Evolutionary conservation across 2,888 invertebrate species (phyloP), one percentile per base, ranked within the genome.

Genomic region (Heliconius ethilla): DNA sequence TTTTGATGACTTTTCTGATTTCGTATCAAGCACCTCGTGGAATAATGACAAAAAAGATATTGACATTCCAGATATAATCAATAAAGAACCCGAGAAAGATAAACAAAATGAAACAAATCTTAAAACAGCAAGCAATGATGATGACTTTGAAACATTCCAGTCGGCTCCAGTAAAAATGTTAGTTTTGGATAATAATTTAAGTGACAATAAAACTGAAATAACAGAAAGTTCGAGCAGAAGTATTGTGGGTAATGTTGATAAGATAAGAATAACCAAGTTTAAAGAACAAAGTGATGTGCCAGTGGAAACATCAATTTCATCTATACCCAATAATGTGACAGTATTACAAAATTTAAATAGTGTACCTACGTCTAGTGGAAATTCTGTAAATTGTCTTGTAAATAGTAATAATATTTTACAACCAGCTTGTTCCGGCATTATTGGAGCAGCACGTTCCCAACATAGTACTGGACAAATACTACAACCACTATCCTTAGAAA

Each of bases 131-230:
- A 80, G 75, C 75, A 74, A 81, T 62, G 91, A 92, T 78, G 94
- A 94, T 80, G 94, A 94, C 33, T 95, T 94, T 84, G 91, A 93
- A 83, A 92, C 90, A 85, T 94, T 94, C 84, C 92, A 94, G 85
- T 92, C 91, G 69, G 94, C 92, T 70, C 90, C 92, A 15, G 73
- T 86, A n/a, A 85, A 85, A 69, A 83, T 79, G 79, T 78, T 83
- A 75, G 78, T 70, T 62, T 79, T 79, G 76, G 81, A 84, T 55
- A 10, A 55, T 22, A 22, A 37, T 51, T 25, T 37, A 13, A 33
- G 69, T 63, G 63, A 37, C 63, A 62, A 25, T n/a, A 77, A 83
- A 40, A 85, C n/a, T 59, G 37, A 62, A 33, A 69, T 67, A 66
- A 63, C 59, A 10, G 59, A 72, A 72, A 59, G 18, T 18, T 59